Conservation (phyloP, 2,888 invertebrate genomes). For the Pammene fasciana region DNA sequence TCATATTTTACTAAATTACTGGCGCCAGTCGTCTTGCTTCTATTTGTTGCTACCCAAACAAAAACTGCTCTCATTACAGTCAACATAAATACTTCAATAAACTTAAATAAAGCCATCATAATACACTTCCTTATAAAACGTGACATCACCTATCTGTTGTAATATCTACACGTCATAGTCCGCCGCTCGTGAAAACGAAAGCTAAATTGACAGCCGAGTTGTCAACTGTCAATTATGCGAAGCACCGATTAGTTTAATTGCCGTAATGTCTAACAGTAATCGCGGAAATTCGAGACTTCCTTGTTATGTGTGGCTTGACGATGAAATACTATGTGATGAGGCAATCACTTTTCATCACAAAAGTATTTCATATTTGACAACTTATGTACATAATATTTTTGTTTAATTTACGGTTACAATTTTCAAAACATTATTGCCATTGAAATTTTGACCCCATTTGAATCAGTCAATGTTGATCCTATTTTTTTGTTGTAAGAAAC, state of each 20-base stretch:
- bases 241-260: constrained; percentile 9
- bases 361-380: too few relatives aligned
- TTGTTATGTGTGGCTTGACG: background rate
- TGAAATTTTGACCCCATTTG: too few relatives aligned
- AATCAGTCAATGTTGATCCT: too few relatives aligned
- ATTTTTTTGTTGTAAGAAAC: too few relatives aligned
- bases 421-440: too few relatives aligned
- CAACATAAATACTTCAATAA: constrained; percentile 16
- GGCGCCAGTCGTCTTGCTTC: too few relatives aligned
- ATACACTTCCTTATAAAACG: background rate
- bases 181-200: constrained; percentile 17
- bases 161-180: constrained; percentile 1
- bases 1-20: too few relatives aligned
- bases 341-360: background rate
- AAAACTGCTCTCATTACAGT: background rate
- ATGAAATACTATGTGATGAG: background rate
- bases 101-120: constrained; percentile 2
- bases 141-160: background rate
- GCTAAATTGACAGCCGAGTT: constrained; percentile 5
- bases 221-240: constrained; percentile 26
- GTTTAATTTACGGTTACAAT: too few relatives aligned
- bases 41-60: background rate
- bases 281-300: constrained; percentile 17
- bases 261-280: constrained; percentile 11
- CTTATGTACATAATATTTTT: too few relatives aligned